Conservation (phyloP, 2,113 vertebrate genomes). For the Pelvicachromis taeniatus region DNA sequence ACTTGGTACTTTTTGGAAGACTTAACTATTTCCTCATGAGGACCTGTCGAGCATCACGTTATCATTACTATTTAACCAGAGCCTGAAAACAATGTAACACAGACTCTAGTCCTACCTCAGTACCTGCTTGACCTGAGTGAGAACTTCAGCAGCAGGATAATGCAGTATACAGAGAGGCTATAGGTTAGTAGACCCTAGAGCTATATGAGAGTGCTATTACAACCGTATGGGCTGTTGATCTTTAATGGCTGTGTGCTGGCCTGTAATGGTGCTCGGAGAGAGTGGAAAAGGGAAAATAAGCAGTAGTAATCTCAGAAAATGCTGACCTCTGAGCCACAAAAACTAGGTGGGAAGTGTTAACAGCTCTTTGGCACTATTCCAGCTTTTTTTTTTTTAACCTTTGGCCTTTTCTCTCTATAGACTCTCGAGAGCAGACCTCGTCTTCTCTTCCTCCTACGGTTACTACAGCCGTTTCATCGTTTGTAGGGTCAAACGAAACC, state of each 20-base stretch:
- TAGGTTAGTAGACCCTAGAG: conserved; percentile 57
- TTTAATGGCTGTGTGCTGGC: conserved; percentile 59
- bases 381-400: conserved; percentile 38
- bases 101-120: neutral
- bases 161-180: conserved; percentile 20
- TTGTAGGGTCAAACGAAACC: conserved; percentile 28
- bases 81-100: neutral
- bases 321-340: conserved; percentile 66
- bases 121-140: conserved; percentile 50
- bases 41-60: conserved; percentile 22
- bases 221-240: conserved; percentile 59
- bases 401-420: conserved; percentile 29
- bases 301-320: conserved; percentile 68
- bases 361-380: conserved; percentile 33
- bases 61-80: conserved; percentile 27
- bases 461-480: neutral
- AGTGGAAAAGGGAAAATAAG: conserved; percentile 56
- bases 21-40: neutral
- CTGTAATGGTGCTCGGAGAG: conserved; percentile 59
- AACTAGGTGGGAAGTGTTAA: conserved; percentile 60
- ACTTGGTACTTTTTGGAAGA: neutral
- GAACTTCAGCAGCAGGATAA: conserved; percentile 32
- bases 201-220: conserved; percentile 53
- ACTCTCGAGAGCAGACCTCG: conserved; percentile 19
- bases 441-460: conserved; percentile 8